Percentiles rank a stretch among this genome's conserved stretches.
These are phyloP conservation scores for Zosterops lateralis DNA, from an alignment of 2,113 vertebrate genomes.

Conservation along the genomic window DNA sequence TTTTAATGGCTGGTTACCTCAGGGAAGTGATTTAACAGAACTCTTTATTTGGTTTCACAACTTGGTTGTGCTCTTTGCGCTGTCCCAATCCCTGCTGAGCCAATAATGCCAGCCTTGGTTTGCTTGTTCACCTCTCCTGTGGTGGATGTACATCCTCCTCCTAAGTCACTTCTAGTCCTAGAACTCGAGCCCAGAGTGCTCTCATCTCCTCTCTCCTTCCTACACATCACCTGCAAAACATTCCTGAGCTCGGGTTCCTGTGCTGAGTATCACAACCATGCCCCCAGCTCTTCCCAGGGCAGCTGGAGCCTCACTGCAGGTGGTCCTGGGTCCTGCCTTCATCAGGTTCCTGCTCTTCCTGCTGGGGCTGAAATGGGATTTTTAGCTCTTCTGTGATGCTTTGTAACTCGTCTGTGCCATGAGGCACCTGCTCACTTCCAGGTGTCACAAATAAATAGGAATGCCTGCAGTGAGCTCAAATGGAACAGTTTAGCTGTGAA, in stretches of 20 bases:
- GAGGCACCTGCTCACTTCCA: neutral
- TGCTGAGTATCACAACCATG: neutral
- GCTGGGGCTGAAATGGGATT: neutral
- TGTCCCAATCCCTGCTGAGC: neutral
- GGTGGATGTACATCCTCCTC: neutral
- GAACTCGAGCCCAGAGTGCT: neutral
- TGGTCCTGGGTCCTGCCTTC: neutral
- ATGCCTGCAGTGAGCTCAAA: neutral
- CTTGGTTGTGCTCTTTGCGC: neutral
- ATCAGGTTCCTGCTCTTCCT: neutral
- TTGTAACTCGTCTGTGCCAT: neutral
- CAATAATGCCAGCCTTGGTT: neutral
- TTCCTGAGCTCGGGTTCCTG: neutral
- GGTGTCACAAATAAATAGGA: neutral
- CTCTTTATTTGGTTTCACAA: neutral
- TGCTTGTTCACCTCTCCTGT: neutral
- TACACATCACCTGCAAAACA: neutral
- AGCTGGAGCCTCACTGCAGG: neutral
- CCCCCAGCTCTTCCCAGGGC: neutral
- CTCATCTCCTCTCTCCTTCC: neutral
- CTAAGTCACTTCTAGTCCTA: neutral
- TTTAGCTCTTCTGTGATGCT: neutral
- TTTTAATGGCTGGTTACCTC: neutral
- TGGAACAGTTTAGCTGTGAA: neutral
- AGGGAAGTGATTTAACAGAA: neutral